Conservation (phyloP, 2,888 invertebrate species). For the Clistopyga incitator region DNA sequence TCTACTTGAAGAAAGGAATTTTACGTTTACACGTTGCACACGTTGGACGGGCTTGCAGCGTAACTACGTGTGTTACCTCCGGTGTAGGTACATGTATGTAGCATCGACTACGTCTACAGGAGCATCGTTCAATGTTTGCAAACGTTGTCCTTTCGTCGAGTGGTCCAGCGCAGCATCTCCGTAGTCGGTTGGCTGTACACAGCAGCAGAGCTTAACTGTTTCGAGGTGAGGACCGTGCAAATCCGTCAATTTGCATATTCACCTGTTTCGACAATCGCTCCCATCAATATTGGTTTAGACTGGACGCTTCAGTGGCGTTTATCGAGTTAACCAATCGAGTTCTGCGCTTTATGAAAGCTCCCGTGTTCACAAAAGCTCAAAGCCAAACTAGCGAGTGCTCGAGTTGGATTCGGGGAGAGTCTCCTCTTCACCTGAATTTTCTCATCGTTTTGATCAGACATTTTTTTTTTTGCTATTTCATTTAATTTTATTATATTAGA, state of each 20-base stretch:
- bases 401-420: too few relatives aligned
- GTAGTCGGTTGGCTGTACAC: neutral
- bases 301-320: slow-evolving; percentile 7
- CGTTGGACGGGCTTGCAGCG: neutral
- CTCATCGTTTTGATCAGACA: too few relatives aligned
- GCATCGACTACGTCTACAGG: neutral
- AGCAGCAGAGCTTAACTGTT: slow-evolving; percentile 24
- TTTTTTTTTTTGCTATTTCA: too few relatives aligned
- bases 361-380: too few relatives aligned
- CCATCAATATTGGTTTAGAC: slow-evolving; percentile 17
- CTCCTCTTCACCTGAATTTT: too few relatives aligned
- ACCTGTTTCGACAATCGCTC: slow-evolving; percentile 43
- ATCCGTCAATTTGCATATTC: slow-evolving; percentile 62
- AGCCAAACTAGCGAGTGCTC: neutral
- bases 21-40: neutral
- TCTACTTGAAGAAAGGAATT: neutral
- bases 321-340: slow-evolving; percentile 55
- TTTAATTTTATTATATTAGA: too few relatives aligned
- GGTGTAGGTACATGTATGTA: neutral
- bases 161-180: neutral
- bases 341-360: slow-evolving; percentile 23
- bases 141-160: slow-evolving; percentile 26
- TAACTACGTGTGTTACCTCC: neutral
- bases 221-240: slow-evolving; percentile 42
- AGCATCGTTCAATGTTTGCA: slow-evolving; percentile 16